phyloP scores from a whole-genome alignment of 2,888 invertebrate species.

The Dyspetes luteomarginatus region DNA sequence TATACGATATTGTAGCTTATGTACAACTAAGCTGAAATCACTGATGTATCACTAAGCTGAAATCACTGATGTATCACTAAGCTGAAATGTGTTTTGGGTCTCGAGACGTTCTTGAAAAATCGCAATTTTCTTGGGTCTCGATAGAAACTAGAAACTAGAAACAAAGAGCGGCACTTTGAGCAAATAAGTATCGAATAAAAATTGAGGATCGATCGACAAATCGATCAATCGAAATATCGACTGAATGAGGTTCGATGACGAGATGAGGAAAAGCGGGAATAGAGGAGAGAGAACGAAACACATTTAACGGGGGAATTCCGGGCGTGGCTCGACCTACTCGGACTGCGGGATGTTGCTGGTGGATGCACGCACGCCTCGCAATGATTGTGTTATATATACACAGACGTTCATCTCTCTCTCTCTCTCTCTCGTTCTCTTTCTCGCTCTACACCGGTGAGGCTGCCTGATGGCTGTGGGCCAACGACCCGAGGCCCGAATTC shows the following conservation, averaged over 20 bases:
- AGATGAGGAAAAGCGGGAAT: background rate
- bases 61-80: too few relatives aligned
- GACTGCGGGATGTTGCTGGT: slow-evolving; percentile 29
- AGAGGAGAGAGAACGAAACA: slow-evolving; percentile 12
- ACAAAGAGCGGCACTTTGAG: too few relatives aligned
- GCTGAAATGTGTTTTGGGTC: background rate
- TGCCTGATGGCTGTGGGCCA: slow-evolving; percentile 37
- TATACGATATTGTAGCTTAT: too few relatives aligned
- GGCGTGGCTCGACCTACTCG: slow-evolving; percentile 60
- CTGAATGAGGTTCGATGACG: background rate
- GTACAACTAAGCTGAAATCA: too few relatives aligned
- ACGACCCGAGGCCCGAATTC: slow-evolving; percentile 53
- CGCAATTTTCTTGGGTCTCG: background rate
- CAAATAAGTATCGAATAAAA: too few relatives aligned
- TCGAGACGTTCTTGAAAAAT: background rate
- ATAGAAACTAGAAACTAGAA: too few relatives aligned
- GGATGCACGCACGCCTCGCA: slow-evolving; percentile 37
- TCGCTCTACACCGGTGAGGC: background rate
- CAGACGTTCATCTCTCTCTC: background rate
- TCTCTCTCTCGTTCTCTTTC: slow-evolving; percentile 18
- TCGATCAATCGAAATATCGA: background rate
- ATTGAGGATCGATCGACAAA: too few relatives aligned
- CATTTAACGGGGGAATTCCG: slow-evolving; percentile 27
- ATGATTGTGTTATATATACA: slow-evolving; percentile 38
- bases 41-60: too few relatives aligned